These are phyloP conservation scores for Channa argus DNA, from an alignment of 2,113 vertebrate genomes.

Conservation along the genomic window DNA sequence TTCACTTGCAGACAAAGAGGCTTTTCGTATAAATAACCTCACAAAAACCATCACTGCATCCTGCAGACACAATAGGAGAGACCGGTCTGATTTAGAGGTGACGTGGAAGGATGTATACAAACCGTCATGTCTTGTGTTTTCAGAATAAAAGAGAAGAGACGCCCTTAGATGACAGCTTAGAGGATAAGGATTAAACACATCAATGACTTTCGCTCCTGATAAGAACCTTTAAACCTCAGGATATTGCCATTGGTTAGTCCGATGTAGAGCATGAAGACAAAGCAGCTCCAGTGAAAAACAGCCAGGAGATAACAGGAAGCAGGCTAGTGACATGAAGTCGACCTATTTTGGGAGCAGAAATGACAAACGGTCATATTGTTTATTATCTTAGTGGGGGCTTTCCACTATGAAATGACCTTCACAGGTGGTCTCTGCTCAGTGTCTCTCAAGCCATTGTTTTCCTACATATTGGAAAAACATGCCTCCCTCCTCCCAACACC, in stretches of 20 bases:
- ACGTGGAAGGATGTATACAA: constrained; percentile 1
- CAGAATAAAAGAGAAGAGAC: background rate
- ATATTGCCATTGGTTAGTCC: background rate
- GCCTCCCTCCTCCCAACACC: constrained; percentile 24
- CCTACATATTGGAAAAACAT: constrained; percentile 68
- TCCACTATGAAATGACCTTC: constrained; percentile 72
- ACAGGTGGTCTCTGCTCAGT: constrained; percentile 75
- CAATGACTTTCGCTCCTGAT: background rate
- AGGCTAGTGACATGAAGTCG: constrained; percentile 26
- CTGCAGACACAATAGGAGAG: constrained; percentile 24
- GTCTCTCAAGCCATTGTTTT: constrained; percentile 68
- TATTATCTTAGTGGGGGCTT: constrained; percentile 73
- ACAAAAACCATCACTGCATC: background rate
- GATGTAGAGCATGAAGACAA: background rate
- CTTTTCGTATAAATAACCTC: background rate
- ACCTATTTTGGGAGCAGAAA: constrained; percentile 45
- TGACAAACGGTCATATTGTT: constrained; percentile 62
- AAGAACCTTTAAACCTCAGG: background rate
- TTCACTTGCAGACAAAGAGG: constrained; percentile 42
- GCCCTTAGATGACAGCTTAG: background rate
- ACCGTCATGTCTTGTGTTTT: constrained; percentile 8
- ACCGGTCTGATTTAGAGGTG: constrained; percentile 7
- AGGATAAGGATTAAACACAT: background rate
- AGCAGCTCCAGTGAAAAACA: constrained; percentile 46
- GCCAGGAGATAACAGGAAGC: constrained; percentile 74